Conservation (phyloP, 2,888 invertebrate genomes). For the Subacronicta megacephala region DNA sequence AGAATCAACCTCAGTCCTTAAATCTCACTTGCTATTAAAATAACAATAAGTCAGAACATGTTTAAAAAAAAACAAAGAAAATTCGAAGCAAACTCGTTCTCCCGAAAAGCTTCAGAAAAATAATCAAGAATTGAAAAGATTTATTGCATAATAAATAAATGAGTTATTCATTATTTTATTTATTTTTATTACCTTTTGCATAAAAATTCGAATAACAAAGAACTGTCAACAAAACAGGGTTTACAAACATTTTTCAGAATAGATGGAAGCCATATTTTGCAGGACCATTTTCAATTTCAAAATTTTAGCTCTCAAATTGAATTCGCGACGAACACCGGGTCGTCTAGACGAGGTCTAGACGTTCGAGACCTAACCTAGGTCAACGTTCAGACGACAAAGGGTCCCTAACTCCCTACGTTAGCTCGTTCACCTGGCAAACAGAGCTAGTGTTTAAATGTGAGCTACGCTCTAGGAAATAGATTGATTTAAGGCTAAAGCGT, state of each 20-base stretch:
- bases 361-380: slow-evolving; percentile 70
- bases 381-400: slow-evolving; percentile 74
- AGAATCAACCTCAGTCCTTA: no score
- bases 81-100: no score
- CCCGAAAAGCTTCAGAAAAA: no score
- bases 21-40: no score
- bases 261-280: neutral
- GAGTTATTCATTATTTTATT: no score
- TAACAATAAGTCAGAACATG: no score
- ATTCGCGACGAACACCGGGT: slow-evolving; percentile 20
- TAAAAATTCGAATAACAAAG: neutral
- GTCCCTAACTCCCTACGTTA: slow-evolving; percentile 10
- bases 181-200: neutral
- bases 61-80: no score
- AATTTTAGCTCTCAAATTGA: slow-evolving; percentile 37
- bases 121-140: no score
- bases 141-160: no score
- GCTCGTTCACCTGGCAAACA: slow-evolving; percentile 49
- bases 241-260: slow-evolving; percentile 16
- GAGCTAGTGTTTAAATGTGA: slow-evolving; percentile 21
- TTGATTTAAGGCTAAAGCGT: no score
- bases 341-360: slow-evolving; percentile 65
- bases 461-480: slow-evolving; percentile 15
- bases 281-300: neutral
- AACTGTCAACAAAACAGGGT: slow-evolving; percentile 4